Percentiles rank a stretch among this genome's conserved stretches.
Conservation (phyloP, 2,888 invertebrate species). For the Drosophila anomalata region DNA sequence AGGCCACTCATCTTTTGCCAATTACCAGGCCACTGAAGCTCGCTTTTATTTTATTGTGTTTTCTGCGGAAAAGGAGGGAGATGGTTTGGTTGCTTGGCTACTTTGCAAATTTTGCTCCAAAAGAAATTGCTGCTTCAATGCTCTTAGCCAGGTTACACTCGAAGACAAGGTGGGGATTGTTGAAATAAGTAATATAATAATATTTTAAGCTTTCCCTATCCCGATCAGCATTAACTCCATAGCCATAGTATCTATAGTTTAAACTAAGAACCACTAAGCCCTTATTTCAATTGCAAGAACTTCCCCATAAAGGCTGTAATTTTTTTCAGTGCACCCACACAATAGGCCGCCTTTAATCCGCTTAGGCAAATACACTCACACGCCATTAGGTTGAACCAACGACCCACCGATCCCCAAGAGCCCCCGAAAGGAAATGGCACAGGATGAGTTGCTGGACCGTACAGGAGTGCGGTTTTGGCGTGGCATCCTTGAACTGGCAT, state of each 20-base stretch:
- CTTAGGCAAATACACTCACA: slow-evolving; percentile 50
- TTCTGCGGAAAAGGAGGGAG: not conserved
- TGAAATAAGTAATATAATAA: not conserved
- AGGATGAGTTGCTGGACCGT: slow-evolving; percentile 19
- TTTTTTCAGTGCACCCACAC: slow-evolving; percentile 7
- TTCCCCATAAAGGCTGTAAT: not conserved
- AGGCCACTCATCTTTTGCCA: slow-evolving; percentile 86
- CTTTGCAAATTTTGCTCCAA: not conserved
- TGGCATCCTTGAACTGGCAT: slow-evolving; percentile 44
- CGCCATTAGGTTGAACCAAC: slow-evolving; percentile 14
- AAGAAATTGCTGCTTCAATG: slow-evolving; percentile 23
- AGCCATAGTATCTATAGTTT: too few species aligned
- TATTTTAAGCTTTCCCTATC: too few species aligned
- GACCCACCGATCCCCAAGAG: slow-evolving; percentile 18
- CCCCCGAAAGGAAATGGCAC: slow-evolving; percentile 12
- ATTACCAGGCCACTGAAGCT: slow-evolving; percentile 4
- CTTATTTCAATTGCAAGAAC: not conserved
- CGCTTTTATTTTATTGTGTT: slow-evolving; percentile 6
- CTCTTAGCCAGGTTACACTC: slow-evolving; percentile 17
- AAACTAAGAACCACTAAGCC: too few species aligned
- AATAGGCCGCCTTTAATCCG: slow-evolving; percentile 46
- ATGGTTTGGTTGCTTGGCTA: slow-evolving; percentile 20
- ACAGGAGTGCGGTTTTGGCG: slow-evolving; percentile 36
- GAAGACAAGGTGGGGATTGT: not conserved
- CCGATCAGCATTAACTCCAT: too few species aligned